These are phyloP conservation scores for Drosophila kambysellisi DNA, from an alignment of 2,888 invertebrate genomes.

Conservation along the genomic window DNA sequence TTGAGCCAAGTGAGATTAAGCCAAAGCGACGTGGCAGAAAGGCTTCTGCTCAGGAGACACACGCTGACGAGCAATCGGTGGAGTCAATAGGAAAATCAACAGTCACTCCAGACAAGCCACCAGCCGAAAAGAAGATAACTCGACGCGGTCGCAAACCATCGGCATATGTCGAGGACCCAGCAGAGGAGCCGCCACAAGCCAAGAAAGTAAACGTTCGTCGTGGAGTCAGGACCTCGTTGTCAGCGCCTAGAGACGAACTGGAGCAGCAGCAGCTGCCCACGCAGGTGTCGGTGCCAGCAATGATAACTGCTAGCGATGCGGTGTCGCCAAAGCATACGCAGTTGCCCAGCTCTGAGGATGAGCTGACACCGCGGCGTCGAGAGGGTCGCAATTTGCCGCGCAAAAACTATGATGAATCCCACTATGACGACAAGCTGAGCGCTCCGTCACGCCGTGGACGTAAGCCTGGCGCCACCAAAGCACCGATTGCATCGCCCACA, in stretches of 20 bases:
- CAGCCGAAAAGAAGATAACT: conserved; percentile 14
- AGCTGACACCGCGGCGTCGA: conserved; percentile 61
- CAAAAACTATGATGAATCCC: conserved; percentile 64
- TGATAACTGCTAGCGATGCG: not conserved
- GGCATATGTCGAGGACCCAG: conserved; percentile 22
- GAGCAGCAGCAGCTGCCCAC: conserved; percentile 8
- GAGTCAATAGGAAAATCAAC: conserved; percentile 11
- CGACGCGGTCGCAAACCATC: conserved; percentile 54
- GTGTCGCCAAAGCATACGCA: conserved; percentile 18
- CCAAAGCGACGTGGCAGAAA: conserved; percentile 37
- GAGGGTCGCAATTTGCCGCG: conserved; percentile 68
- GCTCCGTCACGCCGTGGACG: conserved; percentile 43
- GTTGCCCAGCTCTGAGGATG: conserved; percentile 44
- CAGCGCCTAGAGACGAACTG: conserved; percentile 11
- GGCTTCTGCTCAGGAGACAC: conserved; percentile 23
- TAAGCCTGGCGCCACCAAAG: conserved; percentile 42
- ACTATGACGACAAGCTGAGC: conserved; percentile 49
- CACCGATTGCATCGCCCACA: not conserved
- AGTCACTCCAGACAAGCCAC: conserved; percentile 12
- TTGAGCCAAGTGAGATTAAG: not conserved
- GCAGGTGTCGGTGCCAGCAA: not conserved
- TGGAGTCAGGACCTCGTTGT: conserved; percentile 32
- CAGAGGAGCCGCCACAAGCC: conserved; percentile 12
- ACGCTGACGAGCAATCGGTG: not conserved
- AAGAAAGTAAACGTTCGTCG: conserved; percentile 41